Conservation (phyloP, 2,113 vertebrate genomes). For the Telmatochromis sp. region DNA sequence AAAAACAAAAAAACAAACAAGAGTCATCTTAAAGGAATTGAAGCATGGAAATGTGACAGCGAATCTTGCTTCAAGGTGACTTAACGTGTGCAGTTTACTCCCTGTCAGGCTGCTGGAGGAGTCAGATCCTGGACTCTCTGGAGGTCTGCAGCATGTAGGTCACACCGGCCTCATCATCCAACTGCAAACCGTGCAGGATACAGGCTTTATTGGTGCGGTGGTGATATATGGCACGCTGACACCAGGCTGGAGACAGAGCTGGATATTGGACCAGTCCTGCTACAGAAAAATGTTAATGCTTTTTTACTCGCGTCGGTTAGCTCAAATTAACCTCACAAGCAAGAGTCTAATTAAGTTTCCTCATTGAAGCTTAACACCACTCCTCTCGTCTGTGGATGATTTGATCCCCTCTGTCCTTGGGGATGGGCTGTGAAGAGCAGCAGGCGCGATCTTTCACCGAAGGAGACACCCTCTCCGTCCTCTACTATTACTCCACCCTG, state of each 20-base stretch:
- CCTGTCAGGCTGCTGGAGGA: neutral
- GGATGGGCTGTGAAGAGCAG: slow-evolving; percentile 24
- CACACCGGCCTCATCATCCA: slow-evolving; percentile 15
- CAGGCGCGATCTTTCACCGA: slow-evolving; percentile 7
- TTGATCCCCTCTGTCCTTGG: slow-evolving; percentile 21
- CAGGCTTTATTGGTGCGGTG: neutral
- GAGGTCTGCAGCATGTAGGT: slow-evolving; percentile 66
- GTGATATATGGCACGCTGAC: neutral
- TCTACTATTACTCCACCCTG: neutral
- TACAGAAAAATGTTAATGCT: slow-evolving; percentile 61
- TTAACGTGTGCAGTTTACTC: neutral
- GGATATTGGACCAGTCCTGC: neutral
- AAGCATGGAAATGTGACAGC: slow-evolving; percentile 17
- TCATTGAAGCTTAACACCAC: slow-evolving; percentile 12
- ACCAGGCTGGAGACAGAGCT: neutral
- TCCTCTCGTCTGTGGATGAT: neutral
- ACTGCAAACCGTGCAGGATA: slow-evolving; percentile 12
- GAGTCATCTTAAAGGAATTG: neutral
- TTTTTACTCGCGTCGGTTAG: slow-evolving; percentile 2
- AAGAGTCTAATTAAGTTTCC: slow-evolving; percentile 50
- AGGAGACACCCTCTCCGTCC: neutral
- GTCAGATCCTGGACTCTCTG: slow-evolving; percentile 43
- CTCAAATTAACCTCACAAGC: slow-evolving; percentile 36
- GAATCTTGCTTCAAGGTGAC: slow-evolving; percentile 28
- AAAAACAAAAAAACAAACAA: neutral